phyloP scores from a whole-genome alignment of 2,888 invertebrate genomes.

The Xestoiulus laeticollis region DNA sequence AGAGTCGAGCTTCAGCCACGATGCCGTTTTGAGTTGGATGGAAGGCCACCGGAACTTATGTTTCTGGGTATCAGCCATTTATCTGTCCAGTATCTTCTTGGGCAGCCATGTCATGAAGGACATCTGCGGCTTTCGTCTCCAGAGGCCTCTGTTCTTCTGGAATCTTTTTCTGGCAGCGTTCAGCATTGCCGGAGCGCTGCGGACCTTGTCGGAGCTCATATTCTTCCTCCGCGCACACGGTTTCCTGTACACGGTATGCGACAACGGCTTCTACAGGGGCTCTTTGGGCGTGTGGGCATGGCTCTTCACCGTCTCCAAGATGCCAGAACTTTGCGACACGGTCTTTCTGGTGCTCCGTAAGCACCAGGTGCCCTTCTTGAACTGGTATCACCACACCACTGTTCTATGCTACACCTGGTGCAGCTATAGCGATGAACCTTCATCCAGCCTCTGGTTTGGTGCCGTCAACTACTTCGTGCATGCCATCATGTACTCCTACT shows the following conservation, averaged over 20 bases:
- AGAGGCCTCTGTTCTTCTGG: neutral
- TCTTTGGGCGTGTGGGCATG: neutral
- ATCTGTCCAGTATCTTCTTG: slow-evolving; percentile 92
- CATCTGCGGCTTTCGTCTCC: neutral
- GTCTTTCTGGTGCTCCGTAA: neutral
- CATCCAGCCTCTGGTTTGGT: neutral
- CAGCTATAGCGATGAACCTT: neutral
- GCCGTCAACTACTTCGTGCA: neutral
- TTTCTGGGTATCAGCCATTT: slow-evolving; percentile 85
- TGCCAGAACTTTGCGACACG: neutral
- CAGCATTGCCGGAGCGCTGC: neutral
- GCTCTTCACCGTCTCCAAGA: neutral
- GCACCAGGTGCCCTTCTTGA: neutral
- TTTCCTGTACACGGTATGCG: neutral
- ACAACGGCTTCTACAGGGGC: neutral
- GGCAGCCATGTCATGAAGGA: slow-evolving; percentile 68
- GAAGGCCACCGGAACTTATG: slow-evolving; percentile 93
- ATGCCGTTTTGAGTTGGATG: slow-evolving; percentile 96
- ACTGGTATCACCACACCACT: slow-evolving; percentile 14
- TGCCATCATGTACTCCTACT: neutral
- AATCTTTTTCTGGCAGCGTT: neutral
- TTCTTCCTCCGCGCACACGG: neutral
- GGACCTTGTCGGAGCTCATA: neutral
- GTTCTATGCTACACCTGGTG: neutral
- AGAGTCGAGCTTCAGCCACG: slow-evolving; percentile 94